Evolutionary conservation across 2,113 vertebrate genomes (phyloP).

Genomic region (Maccullochella peelii): DNA sequence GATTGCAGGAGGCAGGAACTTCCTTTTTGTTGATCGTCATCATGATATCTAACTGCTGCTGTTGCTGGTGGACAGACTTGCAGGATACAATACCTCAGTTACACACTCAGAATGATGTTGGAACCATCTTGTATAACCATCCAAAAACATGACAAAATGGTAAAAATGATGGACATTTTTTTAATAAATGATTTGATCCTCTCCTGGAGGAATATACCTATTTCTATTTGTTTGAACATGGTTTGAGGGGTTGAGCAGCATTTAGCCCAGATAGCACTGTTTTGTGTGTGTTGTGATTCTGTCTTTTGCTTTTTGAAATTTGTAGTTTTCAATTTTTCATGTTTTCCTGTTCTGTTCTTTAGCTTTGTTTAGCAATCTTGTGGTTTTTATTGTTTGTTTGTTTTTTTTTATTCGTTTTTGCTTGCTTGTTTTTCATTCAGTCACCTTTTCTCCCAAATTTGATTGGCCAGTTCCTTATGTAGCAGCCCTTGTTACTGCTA

Average conservation of each 20-base stretch:
- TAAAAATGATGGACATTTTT: neutral
- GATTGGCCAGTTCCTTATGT: neutral
- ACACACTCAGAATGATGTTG: neutral
- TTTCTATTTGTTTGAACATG: neutral
- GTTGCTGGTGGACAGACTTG: neutral
- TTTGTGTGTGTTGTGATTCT: neutral
- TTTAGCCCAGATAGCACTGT: neutral
- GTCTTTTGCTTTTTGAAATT: neutral
- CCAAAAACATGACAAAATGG: neutral
- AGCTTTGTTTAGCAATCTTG: neutral
- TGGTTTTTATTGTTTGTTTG: no score
- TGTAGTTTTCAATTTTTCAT: neutral
- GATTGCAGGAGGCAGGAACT: neutral
- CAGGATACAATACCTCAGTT: neutral
- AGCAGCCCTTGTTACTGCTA: neutral
- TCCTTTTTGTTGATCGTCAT: neutral
- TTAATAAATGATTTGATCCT: neutral
- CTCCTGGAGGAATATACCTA: neutral
- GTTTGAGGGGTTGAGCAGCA: neutral
- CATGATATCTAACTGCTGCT: conserved; percentile 12
- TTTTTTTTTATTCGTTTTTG: neutral
- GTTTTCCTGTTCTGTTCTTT: no score
- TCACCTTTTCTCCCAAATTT: neutral
- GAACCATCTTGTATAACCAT: neutral
- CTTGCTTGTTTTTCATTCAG: neutral